Percentiles rank a stretch among this genome's conserved stretches.
phyloP scores from a whole-genome alignment of 2,113 vertebrate genomes.

The Chloroceryle aenea region DNA sequence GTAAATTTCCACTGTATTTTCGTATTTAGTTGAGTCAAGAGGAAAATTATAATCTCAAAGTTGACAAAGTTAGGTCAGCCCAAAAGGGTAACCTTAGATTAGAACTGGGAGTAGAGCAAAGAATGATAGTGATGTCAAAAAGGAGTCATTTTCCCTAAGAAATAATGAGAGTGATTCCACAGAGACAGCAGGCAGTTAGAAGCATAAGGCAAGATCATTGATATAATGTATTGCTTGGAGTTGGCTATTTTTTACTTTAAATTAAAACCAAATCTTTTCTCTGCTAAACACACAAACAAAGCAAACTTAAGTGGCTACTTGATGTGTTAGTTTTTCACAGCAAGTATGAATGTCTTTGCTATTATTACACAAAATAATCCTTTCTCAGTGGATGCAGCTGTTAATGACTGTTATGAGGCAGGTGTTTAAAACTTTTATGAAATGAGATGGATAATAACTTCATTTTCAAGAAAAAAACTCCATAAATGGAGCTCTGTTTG shows the following conservation, averaged over 20 bases:
- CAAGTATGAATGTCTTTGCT: not conserved
- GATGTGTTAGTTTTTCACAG: not conserved
- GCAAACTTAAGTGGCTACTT: not conserved
- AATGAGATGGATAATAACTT: not conserved
- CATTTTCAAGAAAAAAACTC: not conserved
- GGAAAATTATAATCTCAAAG: not conserved
- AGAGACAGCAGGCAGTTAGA: not conserved
- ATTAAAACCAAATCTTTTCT: not conserved
- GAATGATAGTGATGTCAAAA: not conserved
- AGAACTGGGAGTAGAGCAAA: not conserved
- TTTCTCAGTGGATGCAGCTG: not conserved
- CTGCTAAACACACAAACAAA: not conserved
- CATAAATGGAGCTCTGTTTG: not conserved
- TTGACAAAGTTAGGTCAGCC: not conserved
- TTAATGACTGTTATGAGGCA: not conserved
- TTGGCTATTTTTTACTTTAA: not conserved
- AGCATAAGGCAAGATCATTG: not conserved
- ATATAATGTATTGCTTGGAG: not conserved
- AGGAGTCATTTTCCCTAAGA: not conserved
- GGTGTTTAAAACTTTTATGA: not conserved
- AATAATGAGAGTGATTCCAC: not conserved
- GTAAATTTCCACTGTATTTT: conserved; percentile 47
- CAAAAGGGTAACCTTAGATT: not conserved
- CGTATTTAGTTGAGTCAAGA: not conserved
- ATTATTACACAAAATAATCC: not conserved